Base-by-base conservation (phyloP, 2,888 invertebrate genomes). In the Lasioglossum zephyrum region DNA sequence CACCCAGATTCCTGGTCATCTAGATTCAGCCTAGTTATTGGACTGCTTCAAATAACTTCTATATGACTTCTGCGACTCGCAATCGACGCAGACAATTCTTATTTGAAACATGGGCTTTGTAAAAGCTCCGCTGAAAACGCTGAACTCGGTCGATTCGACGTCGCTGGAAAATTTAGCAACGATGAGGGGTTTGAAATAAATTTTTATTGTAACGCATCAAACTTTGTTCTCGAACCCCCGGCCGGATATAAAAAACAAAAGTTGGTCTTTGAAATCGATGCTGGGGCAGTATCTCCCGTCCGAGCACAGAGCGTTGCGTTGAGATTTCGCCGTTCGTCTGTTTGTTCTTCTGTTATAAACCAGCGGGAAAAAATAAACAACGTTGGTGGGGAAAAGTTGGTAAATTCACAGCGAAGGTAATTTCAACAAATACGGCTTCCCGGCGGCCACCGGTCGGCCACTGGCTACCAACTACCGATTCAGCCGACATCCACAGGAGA, bases 311-410 rank as follows among this genome's bases (percentile, higher is more conserved):
- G 6, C 44, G 26, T 9, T 22, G 31, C 72, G 47, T 36, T 60
- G 76, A 73, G 79, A 41, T 57, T 70, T 44, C 70, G 70, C 41
- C 69, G 47, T 60, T 41, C 26, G 77, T 22, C 26, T 84, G 63
- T 86, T 86, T 86, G 80, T 86, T 74, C 81, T 80, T 79, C 80
- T 77, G 76, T 82, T 76, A 78, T 78, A 57, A 22, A 73, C 44
- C 44, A 69, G 36, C 44, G 60, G 44, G 73, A 82, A 82, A 85
- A 80, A 76, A 69, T 78, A 82, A 79, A 77, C 73, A 79, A 9
- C n/a, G 31, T 11, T 16, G 16, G 60, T 22, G 60, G 16, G 1
- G 31, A 8, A 79, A 82, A 85, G 82, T 82, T 80, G 75, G 57
- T 39, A 73, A 63, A 74, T 53, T 76, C 78, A 44, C 53, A 70